Conservation (phyloP, 2,113 vertebrate species). For the Heterochromis multidens region DNA sequence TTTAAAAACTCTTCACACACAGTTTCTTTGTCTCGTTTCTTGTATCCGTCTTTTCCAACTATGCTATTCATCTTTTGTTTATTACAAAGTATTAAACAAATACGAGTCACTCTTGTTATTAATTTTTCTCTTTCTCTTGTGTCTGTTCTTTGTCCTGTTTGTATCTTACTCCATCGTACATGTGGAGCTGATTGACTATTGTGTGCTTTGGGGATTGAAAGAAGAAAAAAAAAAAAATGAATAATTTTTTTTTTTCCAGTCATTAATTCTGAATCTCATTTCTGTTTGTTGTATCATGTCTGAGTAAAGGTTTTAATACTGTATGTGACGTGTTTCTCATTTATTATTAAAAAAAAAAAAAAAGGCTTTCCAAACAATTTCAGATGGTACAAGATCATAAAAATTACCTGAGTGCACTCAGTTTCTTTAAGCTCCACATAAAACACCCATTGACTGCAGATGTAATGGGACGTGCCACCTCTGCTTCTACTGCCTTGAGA, state of each 20-base stretch:
- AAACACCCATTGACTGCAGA: neutral
- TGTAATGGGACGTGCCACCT: neutral
- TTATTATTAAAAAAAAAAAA: neutral
- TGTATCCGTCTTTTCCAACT: conserved; percentile 27
- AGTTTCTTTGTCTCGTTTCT: conserved; percentile 45
- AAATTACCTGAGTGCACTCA: neutral
- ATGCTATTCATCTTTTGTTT: conserved; percentile 57
- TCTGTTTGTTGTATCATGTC: conserved; percentile 78
- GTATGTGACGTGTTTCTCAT: conserved; percentile 23
- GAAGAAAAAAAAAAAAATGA: conserved; percentile 59
- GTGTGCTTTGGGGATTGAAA: conserved; percentile 65
- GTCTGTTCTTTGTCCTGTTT: conserved; percentile 55
- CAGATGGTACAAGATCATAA: neutral
- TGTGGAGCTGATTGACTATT: conserved; percentile 62
- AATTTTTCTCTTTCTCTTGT: conserved; percentile 21
- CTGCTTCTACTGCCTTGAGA: neutral
- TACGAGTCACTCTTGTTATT: conserved; percentile 50
- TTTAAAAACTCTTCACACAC: conserved; percentile 31
- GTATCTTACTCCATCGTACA: conserved; percentile 53
- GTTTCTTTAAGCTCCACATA: neutral
- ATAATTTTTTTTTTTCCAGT: conserved; percentile 63
- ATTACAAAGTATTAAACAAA: conserved; percentile 72
- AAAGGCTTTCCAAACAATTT: too few relatives aligned
- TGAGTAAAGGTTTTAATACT: conserved; percentile 78
- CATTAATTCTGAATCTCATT: conserved; percentile 74